phyloP scores from a whole-genome alignment of 2,888 invertebrate genomes.

The Drosophila infuscata region DNA sequence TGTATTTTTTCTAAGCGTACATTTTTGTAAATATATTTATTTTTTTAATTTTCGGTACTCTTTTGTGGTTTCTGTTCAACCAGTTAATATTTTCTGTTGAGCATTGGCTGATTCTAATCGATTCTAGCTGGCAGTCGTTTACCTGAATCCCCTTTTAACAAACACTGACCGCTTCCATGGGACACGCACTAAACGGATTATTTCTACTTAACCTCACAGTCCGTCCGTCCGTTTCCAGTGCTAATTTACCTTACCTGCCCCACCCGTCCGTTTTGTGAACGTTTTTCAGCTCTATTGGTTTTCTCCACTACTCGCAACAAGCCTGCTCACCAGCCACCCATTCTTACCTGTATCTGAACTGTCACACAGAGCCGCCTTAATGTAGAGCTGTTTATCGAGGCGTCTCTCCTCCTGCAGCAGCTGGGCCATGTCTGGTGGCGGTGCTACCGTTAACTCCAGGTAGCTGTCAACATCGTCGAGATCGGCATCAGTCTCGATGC shows the following conservation, averaged over 20 bases:
- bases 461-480: slow-evolving; percentile 87
- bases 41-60: not conserved
- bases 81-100: not conserved
- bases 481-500: slow-evolving; percentile 91
- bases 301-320: not conserved
- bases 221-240: slow-evolving; percentile 13
- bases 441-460: slow-evolving; percentile 89
- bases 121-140: not conserved
- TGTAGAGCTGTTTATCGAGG: slow-evolving; percentile 91
- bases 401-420: slow-evolving; percentile 93
- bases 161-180: slow-evolving; percentile 21
- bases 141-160: not conserved
- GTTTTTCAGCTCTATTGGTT: slow-evolving; percentile 54
- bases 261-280: slow-evolving; percentile 25
- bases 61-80: not conserved
- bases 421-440: slow-evolving; percentile 92
- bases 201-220: slow-evolving; percentile 67
- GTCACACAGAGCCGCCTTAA: slow-evolving; percentile 89
- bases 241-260: slow-evolving; percentile 1
- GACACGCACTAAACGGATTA: slow-evolving; percentile 76
- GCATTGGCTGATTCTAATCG: not conserved
- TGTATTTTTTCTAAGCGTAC: not conserved
- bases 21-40: not conserved
- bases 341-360: slow-evolving; percentile 87
- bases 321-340: not conserved